Percentiles rank a stretch among this genome's conserved stretches.
Conservation (phyloP, 2,888 invertebrate species). For the Alviniconcha strummeri region DNA sequence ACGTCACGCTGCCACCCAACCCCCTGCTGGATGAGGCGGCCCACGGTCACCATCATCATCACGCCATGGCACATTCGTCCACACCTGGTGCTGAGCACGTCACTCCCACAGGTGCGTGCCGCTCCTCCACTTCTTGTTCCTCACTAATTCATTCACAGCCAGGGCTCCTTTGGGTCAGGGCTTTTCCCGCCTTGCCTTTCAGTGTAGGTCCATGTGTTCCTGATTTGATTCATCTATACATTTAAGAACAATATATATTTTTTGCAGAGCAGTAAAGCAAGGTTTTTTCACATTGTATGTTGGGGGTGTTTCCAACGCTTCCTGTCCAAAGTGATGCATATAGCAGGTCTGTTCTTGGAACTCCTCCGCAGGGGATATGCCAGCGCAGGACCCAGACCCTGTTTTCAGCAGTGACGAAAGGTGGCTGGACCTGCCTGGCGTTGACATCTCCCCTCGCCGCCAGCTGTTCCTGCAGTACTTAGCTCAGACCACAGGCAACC, state of each 20-base stretch:
- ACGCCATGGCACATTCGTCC: not conserved
- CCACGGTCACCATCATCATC: slow-evolving; percentile 53
- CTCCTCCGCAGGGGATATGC: not conserved
- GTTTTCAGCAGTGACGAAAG: not conserved
- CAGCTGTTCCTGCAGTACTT: not conserved
- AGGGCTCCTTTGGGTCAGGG: too few species aligned
- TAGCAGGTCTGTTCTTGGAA: not conserved
- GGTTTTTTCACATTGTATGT: too few species aligned
- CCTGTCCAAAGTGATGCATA: too few species aligned
- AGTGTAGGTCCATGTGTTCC: too few species aligned
- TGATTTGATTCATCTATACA: too few species aligned
- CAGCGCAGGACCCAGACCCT: not conserved
- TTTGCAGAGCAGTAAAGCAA: too few species aligned
- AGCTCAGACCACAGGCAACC: not conserved
- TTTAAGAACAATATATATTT: too few species aligned
- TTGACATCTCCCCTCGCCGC: not conserved
- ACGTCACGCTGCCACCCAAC: slow-evolving; percentile 75
- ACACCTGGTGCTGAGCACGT: too few species aligned
- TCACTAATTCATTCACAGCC: too few species aligned
- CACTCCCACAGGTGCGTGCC: not conserved
- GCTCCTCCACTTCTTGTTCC: not conserved
- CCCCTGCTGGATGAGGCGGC: slow-evolving; percentile 68
- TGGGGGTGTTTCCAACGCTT: too few species aligned
- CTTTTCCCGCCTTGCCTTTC: too few species aligned
- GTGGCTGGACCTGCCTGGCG: not conserved